Evolutionary conservation across 2,888 invertebrate genomes (phyloP), one percentile per base, ranked within the genome.

Genomic region (Drosophila melanosoma): DNA sequence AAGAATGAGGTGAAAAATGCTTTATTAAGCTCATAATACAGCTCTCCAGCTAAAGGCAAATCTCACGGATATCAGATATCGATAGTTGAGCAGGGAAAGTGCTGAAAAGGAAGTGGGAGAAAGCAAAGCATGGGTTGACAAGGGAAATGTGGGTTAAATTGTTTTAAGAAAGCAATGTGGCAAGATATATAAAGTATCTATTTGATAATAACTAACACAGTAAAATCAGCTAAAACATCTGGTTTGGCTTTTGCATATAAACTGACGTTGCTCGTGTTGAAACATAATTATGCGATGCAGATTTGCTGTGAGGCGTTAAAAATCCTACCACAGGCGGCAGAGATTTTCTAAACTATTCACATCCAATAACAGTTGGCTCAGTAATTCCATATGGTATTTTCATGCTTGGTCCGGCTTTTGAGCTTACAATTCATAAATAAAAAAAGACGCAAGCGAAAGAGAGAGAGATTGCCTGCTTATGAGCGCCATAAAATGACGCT

Each of bases 341-440:
- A 59, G 68, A 65, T 56, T 63, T 66, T 12, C 56, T 42, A 23
- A 56, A 61, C 80, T 48, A 51, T 40, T 70, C 61, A 58, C 58
- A 65, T 49, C 38, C 60, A 68, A 69, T 75, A 57, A 63, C 20
- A 45, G 48, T 56, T 70, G 70, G 51, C 48, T 57, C 49, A 48
- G 33, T 38, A 59, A 52, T 57, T 71, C 63, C 62, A 72, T 64
- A 77, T 60, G 76, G 29, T 52, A 40, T 45, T 42, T 63, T 42
- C 63, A 74, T 33, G 48, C 58, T 49, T 45, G 51, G 66, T 61
- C 64, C 76, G 68, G 81, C 72, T 72, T 70, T 80, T 76, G 54
- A 81, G 75, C 67, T 79, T 70, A 63, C 75, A 56, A 79, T 81
- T 79, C 75, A 82, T 81, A 78, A 81, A 81, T 81, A 72, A 56